Evolutionary conservation across 2,797 vertebrate genomes (phyloP).

Genomic region (Ispidina picta): DNA sequence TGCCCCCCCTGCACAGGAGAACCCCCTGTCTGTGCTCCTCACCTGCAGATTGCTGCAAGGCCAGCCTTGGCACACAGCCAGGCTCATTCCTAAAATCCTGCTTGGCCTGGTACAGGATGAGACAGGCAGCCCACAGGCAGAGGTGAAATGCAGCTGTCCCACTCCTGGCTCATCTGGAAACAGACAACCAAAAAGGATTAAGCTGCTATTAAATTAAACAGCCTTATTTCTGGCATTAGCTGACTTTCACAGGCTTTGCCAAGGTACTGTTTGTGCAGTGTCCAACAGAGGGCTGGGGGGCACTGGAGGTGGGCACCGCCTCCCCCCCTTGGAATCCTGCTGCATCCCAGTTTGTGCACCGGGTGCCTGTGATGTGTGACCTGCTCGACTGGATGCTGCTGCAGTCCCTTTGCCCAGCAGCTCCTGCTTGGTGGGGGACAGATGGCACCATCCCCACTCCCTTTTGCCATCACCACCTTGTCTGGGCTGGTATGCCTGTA

Average conservation of each 20-base stretch:
- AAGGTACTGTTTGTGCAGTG: background rate
- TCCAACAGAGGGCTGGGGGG: background rate
- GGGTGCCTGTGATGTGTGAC: background rate
- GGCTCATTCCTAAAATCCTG: background rate
- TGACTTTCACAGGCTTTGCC: background rate
- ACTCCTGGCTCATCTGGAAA: background rate
- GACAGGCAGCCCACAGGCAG: background rate
- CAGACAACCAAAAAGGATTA: background rate
- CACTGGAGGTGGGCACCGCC: background rate
- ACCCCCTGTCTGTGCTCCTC: background rate
- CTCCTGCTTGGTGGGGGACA: background rate
- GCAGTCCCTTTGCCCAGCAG: background rate
- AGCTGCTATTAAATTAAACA: background rate
- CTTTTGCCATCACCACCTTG: accelerated
- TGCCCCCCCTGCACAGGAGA: background rate
- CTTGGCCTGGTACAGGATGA: background rate
- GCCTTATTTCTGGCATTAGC: background rate
- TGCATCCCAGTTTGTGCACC: background rate
- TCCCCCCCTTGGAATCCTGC: background rate
- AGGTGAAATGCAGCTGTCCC: background rate
- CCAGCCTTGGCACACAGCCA: background rate
- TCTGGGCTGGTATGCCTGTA: background rate
- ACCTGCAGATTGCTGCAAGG: background rate
- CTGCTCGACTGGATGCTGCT: background rate
- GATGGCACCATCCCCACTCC: background rate